Conservation (phyloP, 35 echinoderm and acorn worm genomes). For the Apostichopus japonicus region DNA sequence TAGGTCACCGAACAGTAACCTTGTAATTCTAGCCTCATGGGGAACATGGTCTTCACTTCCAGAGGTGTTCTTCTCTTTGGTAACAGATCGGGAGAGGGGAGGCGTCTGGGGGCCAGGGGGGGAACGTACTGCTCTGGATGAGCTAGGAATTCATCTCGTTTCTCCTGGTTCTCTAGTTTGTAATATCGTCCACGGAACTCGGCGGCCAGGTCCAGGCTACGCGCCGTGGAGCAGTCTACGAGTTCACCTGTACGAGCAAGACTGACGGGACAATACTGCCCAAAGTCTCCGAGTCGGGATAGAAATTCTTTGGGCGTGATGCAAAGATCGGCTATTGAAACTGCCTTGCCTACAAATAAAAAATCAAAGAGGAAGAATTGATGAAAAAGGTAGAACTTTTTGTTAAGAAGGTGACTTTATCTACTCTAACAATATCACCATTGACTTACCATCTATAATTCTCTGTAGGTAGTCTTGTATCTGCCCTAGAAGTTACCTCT, state of each 20-base stretch:
- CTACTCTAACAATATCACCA: too few relatives aligned
- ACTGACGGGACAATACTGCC: constrained; percentile 97
- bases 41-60: constrained; percentile 97
- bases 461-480: constrained; percentile 96
- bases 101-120: constrained; percentile 79
- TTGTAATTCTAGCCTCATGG: constrained; percentile 91
- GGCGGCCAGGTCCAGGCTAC: constrained; percentile 72
- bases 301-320: constrained; percentile 95
- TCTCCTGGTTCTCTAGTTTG: constrained; percentile 91
- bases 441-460: constrained; percentile 83
- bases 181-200: constrained; percentile 96
- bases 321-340: constrained; percentile 91
- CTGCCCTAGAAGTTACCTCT: neutral
- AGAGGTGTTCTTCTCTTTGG: constrained; percentile 73
- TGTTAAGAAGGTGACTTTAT: too few relatives aligned
- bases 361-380: too few relatives aligned
- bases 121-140: constrained; percentile 88
- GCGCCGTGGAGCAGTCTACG: constrained; percentile 84
- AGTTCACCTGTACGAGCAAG: constrained; percentile 85
- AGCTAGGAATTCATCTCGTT: constrained; percentile 79
- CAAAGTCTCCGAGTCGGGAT: constrained; percentile 87
- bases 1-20: constrained; percentile 97
- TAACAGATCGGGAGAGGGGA: constrained; percentile 79
- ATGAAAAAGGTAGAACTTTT: too few relatives aligned
- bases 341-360: constrained; percentile 81